A percentile compares a stretch with the other conserved stretches of the same genome.
phyloP scores from a whole-genome alignment of 2,888 invertebrate genomes.

The Dryomyza anilis region DNA sequence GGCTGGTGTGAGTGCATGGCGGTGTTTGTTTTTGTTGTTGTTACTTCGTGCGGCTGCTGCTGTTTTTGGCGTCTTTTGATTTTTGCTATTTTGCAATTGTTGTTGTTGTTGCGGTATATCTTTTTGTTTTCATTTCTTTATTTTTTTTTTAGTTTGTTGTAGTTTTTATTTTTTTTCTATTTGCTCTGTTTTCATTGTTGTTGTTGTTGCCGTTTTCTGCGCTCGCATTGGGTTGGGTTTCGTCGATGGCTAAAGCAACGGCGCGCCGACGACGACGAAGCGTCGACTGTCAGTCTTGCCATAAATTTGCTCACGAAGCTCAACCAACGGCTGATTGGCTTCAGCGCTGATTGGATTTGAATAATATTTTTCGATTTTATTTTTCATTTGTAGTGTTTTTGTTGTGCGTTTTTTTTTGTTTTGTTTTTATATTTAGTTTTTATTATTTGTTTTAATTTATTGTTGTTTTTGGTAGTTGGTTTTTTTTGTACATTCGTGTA shows the following conservation, averaged over 20 bases:
- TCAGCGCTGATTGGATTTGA: constrained; percentile 23
- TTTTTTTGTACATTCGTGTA: too few species aligned
- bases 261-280: too few species aligned
- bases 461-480: too few species aligned
- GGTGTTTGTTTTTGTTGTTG: constrained; percentile 20
- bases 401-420: too few species aligned
- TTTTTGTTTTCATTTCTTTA: neutral
- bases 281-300: constrained; percentile 29
- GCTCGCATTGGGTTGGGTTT: constrained; percentile 32
- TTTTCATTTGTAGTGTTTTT: too few species aligned
- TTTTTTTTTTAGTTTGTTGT: constrained; percentile 27
- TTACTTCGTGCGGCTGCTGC: constrained; percentile 15
- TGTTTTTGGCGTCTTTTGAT: constrained; percentile 16
- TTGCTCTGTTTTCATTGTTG: constrained; percentile 10
- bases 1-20: constrained; percentile 30
- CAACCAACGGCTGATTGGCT: constrained; percentile 6
- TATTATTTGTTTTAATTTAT: too few species aligned
- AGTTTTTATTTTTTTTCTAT: constrained; percentile 25
- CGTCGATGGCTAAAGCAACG: too few species aligned
- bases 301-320: constrained; percentile 29
- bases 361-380: neutral
- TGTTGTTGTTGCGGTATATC: constrained; percentile 23
- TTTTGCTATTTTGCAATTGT: constrained; percentile 17
- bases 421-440: too few species aligned
- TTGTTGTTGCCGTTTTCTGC: neutral